Evolutionary conservation across 30 jellyfish, hydroid and myxozoan species (phyloP), one percentile per base, ranked within the genome.

Genomic region (Sanderia malayensis): DNA sequence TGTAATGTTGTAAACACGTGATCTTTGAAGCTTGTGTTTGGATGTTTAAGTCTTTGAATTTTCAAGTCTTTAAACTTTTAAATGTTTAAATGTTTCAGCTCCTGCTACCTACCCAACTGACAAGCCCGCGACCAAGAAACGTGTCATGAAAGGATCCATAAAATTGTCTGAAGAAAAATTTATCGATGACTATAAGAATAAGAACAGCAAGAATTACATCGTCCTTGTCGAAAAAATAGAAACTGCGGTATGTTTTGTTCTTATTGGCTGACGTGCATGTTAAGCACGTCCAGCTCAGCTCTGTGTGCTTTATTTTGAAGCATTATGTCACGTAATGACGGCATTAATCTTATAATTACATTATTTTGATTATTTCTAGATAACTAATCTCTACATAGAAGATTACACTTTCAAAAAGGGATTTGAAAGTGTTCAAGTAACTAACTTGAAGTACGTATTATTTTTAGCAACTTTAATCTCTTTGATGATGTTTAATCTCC

Each of bases 351-450:
- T n/a, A n/a, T n/a, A n/a, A n/a, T n/a, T 44, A 33, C 9, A 10
- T 44, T 27, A 0, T 31, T 32, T 29, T 37, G 46, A 7, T 32
- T 20, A 18, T 18, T 63, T 71, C 13, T 21, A 87, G 96, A 79
- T 87, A 31, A 80, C 88, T 17, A 55, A 72, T 58, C 20, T 87
- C n/a, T 87, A 78, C 46, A 62, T 77, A 25, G 70, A 71, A 33
- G 47, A 73, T 31, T 73, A 31, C 23, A 70, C 90, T 3, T 87
- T 87, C 79, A 72, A 87, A 44, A 86, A 87, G 46, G 96, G 96
- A 29, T 87, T 87, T 64, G 66, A 79, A 27, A 61, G 85, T 4
- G 90, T 87, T 15, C 66, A 71, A 37, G 86, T 87, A 1, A 72
- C 82, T 8, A 73, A 60, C 15, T 82, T 87, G 33, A 73, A 76